A percentile compares a stretch with the other conserved stretches of the same genome.
Evolutionary conservation across 2,797 vertebrate species (phyloP).

Genomic region (Sebastes steindachneri): DNA sequence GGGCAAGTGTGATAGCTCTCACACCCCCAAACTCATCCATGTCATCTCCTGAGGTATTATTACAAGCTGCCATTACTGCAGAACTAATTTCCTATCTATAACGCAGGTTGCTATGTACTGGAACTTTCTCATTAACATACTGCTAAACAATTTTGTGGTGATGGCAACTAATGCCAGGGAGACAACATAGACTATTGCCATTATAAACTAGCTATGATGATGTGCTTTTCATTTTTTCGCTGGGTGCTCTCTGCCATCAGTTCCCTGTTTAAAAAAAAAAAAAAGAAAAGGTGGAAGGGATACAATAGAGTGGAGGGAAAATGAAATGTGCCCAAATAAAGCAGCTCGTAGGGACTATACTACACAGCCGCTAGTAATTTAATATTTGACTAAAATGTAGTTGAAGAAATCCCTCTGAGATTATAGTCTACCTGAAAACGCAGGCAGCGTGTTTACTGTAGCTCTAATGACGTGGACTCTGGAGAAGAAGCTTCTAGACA

Average conservation of each 20-base stretch:
- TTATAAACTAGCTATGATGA: not conserved
- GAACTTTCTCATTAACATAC: slow-evolving; percentile 15
- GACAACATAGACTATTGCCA: not conserved
- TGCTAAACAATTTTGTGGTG: not conserved
- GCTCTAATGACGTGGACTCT: slow-evolving; percentile 25
- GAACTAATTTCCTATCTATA: slow-evolving; percentile 13
- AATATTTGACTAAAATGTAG: slow-evolving; percentile 2
- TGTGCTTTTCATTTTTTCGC: not conserved
- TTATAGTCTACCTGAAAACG: slow-evolving; percentile 3
- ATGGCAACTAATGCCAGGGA: not conserved
- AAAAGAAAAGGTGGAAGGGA: not conserved
- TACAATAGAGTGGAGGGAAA: not conserved
- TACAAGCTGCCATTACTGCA: slow-evolving; percentile 12
- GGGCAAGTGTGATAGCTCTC: not conserved
- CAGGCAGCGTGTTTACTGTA: not conserved
- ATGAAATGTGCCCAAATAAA: slow-evolving; percentile 14
- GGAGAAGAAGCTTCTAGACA: slow-evolving; percentile 3
- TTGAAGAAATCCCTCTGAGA: not conserved
- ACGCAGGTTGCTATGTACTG: not conserved
- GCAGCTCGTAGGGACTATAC: not conserved
- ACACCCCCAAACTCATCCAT: not conserved
- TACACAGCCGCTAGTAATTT: not conserved
- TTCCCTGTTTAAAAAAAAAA: not conserved
- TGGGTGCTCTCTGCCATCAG: not conserved
- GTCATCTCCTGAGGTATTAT: slow-evolving; percentile 9